phyloP scores from a whole-genome alignment of 2,888 invertebrate species.

The Ophion costatus region DNA sequence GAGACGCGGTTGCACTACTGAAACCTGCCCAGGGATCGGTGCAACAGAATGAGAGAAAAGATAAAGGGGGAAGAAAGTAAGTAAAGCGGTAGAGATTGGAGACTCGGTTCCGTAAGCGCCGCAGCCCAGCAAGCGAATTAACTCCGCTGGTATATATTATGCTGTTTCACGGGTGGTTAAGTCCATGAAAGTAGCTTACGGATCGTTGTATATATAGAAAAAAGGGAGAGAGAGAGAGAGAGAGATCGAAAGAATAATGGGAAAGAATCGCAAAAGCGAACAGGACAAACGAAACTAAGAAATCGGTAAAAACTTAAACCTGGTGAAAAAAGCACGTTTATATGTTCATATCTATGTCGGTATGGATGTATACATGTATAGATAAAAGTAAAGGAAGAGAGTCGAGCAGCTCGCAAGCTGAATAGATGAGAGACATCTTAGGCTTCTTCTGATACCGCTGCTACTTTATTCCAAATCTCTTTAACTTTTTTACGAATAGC shows the following conservation, averaged over 20 bases:
- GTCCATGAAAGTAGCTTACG: conserved; percentile 71
- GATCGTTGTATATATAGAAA: conserved; percentile 32
- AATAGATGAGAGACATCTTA: conserved; percentile 66
- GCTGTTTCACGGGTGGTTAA: conserved; percentile 81
- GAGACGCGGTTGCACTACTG: conserved; percentile 33
- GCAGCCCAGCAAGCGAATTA: conserved; percentile 81
- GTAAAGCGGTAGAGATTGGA: conserved; percentile 32
- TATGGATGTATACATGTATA: conserved; percentile 11
- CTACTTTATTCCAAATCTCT: conserved; percentile 62
- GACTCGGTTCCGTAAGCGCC: conserved; percentile 54
- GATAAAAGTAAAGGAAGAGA: conserved; percentile 54
- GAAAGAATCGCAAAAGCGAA: conserved; percentile 49
- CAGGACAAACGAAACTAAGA: conserved; percentile 62
- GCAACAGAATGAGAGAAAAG: conserved; percentile 65
- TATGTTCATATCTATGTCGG: conserved; percentile 20
- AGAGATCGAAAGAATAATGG: conserved; percentile 37
- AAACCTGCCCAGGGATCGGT: conserved; percentile 71
- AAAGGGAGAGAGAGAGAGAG: not conserved
- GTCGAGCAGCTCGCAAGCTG: conserved; percentile 70
- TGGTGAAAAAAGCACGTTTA: conserved; percentile 46
- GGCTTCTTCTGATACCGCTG: conserved; percentile 52
- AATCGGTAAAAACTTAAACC: conserved; percentile 68
- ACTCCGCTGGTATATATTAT: conserved; percentile 77
- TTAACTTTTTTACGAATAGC: conserved; percentile 60
- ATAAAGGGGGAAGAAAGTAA: conserved; percentile 6